Conservation (phyloP, 2,797 vertebrate species). For the Amphiprion clarkii region DNA sequence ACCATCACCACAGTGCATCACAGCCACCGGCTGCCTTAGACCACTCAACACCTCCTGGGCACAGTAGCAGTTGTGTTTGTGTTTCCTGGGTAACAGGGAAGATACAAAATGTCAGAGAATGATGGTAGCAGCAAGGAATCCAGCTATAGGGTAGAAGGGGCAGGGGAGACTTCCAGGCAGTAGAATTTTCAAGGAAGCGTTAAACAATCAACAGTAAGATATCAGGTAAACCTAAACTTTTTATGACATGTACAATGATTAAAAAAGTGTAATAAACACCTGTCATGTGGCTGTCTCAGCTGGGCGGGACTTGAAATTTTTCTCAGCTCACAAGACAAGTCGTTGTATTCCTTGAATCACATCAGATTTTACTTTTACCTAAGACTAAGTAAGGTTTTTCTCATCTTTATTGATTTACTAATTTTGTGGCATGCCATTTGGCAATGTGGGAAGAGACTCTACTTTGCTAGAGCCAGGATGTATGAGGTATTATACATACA, state of each 20-base stretch:
- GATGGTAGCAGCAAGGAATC: constrained; percentile 41
- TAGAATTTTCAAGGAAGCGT: constrained; percentile 10
- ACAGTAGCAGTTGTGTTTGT: constrained; percentile 99
- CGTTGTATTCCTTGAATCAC: neutral
- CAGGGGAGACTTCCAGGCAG: constrained; percentile 3
- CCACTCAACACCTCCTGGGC: constrained; percentile 94
- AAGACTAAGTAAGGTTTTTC: neutral
- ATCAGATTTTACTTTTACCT: neutral
- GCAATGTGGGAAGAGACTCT: neutral
- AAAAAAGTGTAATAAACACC: neutral
- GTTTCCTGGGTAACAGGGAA: constrained; percentile 89
- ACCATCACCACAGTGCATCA: constrained; percentile 93
- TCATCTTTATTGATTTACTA: neutral
- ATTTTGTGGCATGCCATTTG: neutral
- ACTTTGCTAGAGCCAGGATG: neutral
- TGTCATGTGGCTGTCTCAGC: neutral
- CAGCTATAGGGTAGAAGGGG: constrained; percentile 27
- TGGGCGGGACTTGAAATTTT: neutral
- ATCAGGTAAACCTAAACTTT: neutral
- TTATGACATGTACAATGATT: neutral
- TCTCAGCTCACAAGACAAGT: neutral
- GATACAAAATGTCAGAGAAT: constrained; percentile 70
- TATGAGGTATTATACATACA: neutral
- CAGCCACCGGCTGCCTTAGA: constrained; percentile 92
- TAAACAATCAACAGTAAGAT: constrained; percentile 1